Percentiles rank a stretch among this genome's conserved stretches.
Conservation (phyloP, 2,113 vertebrate species). For the Chunga burmeisteri region DNA sequence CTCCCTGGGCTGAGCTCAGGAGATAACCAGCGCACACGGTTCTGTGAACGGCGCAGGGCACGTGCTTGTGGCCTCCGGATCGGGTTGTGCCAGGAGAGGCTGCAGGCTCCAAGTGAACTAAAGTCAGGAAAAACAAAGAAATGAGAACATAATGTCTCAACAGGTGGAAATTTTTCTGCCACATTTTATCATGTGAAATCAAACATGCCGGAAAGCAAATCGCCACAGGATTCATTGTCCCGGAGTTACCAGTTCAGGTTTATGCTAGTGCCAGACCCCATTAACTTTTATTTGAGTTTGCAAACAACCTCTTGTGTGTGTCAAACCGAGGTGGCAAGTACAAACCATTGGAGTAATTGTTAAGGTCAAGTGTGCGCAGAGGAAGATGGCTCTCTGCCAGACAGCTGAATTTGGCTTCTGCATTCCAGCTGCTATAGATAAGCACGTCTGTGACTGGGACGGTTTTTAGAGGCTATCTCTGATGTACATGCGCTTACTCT, state of each 20-base stretch:
- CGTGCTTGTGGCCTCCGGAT: background rate
- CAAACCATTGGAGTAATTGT: constrained; percentile 11
- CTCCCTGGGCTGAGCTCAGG: background rate
- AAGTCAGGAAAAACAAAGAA: constrained; percentile 50
- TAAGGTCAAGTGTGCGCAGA: constrained; percentile 30
- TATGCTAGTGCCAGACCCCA: constrained; percentile 10
- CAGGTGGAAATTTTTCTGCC: constrained; percentile 55
- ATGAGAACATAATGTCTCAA: constrained; percentile 39
- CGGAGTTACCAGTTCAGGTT: background rate
- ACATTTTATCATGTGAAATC: constrained; percentile 21
- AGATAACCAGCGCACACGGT: background rate
- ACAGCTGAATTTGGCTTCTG: background rate
- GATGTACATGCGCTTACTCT: background rate
- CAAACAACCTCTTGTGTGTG: constrained; percentile 7
- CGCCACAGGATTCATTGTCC: background rate
- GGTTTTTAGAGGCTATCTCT: background rate
- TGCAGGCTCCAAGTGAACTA: background rate
- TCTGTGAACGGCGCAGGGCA: background rate
- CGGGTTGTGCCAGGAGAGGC: background rate
- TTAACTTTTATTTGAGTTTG: constrained; percentile 24
- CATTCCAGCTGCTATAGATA: constrained; percentile 33
- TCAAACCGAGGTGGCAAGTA: background rate
- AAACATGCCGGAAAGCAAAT: background rate
- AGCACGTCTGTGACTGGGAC: background rate
- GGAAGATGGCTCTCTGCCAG: constrained; percentile 8